A percentile compares a stretch with the other conserved stretches of the same genome.
Evolutionary conservation across 2,113 vertebrate genomes (phyloP).

Genomic region (Pluvianellus socialis): DNA sequence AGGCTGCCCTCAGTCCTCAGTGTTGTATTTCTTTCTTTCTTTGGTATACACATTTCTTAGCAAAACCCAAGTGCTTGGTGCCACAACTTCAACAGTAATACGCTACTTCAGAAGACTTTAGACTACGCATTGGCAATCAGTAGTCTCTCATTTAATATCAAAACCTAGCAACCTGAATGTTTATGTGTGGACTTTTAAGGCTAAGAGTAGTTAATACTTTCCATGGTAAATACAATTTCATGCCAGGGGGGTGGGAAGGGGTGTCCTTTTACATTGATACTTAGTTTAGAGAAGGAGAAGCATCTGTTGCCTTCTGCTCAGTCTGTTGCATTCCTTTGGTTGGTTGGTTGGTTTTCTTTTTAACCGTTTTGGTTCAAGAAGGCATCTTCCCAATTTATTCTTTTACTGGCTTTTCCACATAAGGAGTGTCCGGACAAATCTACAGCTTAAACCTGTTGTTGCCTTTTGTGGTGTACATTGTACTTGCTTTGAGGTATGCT

Average conservation of each 20-base stretch:
- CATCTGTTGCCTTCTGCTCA: slow-evolving; percentile 66
- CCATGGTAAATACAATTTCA: slow-evolving; percentile 50
- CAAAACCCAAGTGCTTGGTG: slow-evolving; percentile 70
- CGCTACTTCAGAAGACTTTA: slow-evolving; percentile 48
- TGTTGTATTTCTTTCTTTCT: slow-evolving; percentile 35
- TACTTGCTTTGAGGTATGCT: slow-evolving; percentile 51
- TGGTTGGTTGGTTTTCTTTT: not conserved
- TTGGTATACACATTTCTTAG: slow-evolving; percentile 38
- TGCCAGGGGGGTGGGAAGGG: not conserved
- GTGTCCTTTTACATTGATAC: slow-evolving; percentile 35
- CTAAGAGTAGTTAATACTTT: slow-evolving; percentile 41
- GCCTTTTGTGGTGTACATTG: slow-evolving; percentile 61
- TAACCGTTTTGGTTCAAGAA: slow-evolving; percentile 54
- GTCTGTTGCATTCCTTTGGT: slow-evolving; percentile 49
- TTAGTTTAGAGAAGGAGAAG: slow-evolving; percentile 39
- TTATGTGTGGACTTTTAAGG: slow-evolving; percentile 60
- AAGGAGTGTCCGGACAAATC: slow-evolving; percentile 47
- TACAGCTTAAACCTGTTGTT: slow-evolving; percentile 55
- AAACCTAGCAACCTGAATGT: slow-evolving; percentile 49
- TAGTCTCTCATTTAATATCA: slow-evolving; percentile 57
- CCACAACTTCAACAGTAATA: slow-evolving; percentile 50
- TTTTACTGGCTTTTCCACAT: slow-evolving; percentile 20
- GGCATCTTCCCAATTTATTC: not conserved
- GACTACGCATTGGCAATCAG: slow-evolving; percentile 48
- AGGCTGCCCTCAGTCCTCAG: slow-evolving; percentile 71